phyloP scores from a whole-genome alignment of 2,888 invertebrate genomes.

The Trachelus stipa region DNA sequence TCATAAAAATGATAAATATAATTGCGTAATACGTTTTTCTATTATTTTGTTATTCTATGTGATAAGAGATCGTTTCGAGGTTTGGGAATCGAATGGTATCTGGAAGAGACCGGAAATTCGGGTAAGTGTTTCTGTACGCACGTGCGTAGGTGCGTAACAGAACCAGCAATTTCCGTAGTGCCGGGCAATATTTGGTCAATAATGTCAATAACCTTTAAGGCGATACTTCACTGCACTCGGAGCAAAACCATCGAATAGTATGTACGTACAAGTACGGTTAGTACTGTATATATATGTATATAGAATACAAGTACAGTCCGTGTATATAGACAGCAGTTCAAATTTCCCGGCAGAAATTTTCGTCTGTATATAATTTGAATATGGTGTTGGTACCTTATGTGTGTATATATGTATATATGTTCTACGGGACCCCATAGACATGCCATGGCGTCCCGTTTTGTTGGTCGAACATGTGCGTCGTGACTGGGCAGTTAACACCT shows the following conservation, averaged over 20 bases:
- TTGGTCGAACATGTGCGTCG: conserved; percentile 53
- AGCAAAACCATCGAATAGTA: too few species aligned
- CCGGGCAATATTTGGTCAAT: conserved; percentile 51
- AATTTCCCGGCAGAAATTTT: too few species aligned
- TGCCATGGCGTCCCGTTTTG: conserved; percentile 40
- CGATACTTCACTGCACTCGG: conserved; percentile 30
- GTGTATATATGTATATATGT: not conserved
- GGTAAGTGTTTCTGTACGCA: not conserved
- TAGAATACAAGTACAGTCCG: too few species aligned
- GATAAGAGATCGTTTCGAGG: too few species aligned
- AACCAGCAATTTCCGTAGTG: conserved; percentile 23
- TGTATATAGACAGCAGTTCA: too few species aligned
- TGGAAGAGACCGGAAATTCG: too few species aligned
- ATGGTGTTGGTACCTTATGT: not conserved
- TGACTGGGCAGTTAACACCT: conserved; percentile 58
- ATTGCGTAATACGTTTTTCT: too few species aligned
- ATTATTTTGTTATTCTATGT: too few species aligned
- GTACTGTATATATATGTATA: not conserved
- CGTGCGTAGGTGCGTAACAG: conserved; percentile 1
- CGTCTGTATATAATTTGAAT: too few species aligned
- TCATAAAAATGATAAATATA: too few species aligned
- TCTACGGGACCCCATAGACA: conserved; percentile 22
- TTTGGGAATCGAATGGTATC: too few species aligned
- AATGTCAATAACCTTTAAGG: conserved; percentile 53
- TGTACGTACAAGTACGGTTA: not conserved